Evolutionary conservation across 1,140 invertebrate species (phyloP).

Genomic region (Cardiocondyla obscurior): DNA sequence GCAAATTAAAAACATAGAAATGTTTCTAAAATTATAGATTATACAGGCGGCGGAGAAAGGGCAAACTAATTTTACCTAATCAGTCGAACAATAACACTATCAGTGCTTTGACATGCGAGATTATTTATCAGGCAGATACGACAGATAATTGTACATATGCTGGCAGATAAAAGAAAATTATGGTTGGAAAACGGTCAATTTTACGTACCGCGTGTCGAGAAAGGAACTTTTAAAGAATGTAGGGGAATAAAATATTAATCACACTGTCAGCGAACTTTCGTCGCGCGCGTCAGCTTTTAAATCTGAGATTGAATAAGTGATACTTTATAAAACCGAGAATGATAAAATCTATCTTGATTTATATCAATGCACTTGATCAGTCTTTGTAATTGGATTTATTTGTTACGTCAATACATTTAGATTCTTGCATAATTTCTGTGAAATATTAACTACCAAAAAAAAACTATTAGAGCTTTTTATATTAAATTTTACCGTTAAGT

Average conservation of each 20-base stretch:
- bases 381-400: background rate
- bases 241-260: constrained; percentile 11
- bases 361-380: background rate
- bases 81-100: too few species aligned
- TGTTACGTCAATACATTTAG: background rate
- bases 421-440: background rate
- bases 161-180: background rate
- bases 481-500: background rate
- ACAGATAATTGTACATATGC: background rate
- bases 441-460: background rate
- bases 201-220: background rate
- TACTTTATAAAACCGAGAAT: background rate
- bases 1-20: background rate
- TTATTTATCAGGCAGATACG: background rate
- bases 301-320: background rate
- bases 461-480: background rate
- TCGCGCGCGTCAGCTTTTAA: background rate
- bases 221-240: background rate
- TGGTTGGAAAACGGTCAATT: background rate
- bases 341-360: constrained; percentile 26
- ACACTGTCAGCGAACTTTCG: background rate
- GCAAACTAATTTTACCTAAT: background rate
- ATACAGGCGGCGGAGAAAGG: background rate
- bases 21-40: background rate
- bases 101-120: background rate